Evolutionary conservation across 2,797 vertebrate species (phyloP).

Genomic region (Chaenodraco wilsoni): DNA sequence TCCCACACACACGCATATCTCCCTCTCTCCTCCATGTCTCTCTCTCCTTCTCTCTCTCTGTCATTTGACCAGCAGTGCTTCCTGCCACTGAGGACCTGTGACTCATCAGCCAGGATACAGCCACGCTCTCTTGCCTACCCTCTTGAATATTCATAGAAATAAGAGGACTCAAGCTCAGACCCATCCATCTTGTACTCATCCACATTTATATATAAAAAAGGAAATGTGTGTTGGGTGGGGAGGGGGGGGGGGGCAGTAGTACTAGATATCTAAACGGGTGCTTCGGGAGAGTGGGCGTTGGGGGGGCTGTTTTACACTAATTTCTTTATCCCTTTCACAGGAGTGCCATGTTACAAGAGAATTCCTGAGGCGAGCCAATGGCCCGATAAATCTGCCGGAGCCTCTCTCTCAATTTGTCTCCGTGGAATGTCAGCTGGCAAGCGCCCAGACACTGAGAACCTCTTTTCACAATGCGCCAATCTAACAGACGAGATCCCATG

Average conservation of each 20-base stretch:
- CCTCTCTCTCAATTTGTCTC: constrained; percentile 85
- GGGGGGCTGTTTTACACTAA: constrained; percentile 81
- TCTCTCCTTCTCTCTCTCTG: constrained; percentile 68
- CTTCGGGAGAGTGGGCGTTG: constrained; percentile 46
- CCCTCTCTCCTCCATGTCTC: constrained; percentile 37
- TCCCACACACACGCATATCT: constrained; percentile 75
- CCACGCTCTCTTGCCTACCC: constrained; percentile 75
- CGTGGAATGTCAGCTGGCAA: constrained; percentile 87
- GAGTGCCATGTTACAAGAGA: constrained; percentile 85
- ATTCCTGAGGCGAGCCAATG: constrained; percentile 86
- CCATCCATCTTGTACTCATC: constrained; percentile 67
- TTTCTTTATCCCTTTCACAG: constrained; percentile 85
- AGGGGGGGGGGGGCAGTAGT: constrained; percentile 21
- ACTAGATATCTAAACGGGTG: constrained; percentile 60
- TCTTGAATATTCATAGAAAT: constrained; percentile 83
- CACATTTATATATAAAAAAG: constrained; percentile 58
- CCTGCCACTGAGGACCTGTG: constrained; percentile 84
- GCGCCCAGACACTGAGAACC: constrained; percentile 81
- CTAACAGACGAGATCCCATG: constrained; percentile 80
- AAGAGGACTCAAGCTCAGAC: constrained; percentile 72
- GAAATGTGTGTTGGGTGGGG: constrained; percentile 11
- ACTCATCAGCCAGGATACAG: constrained; percentile 83
- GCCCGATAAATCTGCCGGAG: constrained; percentile 85
- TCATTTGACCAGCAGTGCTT: constrained; percentile 85
- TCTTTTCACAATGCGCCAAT: constrained; percentile 83